These are phyloP conservation scores for Trissolcus japonicus DNA, from an alignment of 2,888 invertebrate genomes.

Conservation along the genomic window DNA sequence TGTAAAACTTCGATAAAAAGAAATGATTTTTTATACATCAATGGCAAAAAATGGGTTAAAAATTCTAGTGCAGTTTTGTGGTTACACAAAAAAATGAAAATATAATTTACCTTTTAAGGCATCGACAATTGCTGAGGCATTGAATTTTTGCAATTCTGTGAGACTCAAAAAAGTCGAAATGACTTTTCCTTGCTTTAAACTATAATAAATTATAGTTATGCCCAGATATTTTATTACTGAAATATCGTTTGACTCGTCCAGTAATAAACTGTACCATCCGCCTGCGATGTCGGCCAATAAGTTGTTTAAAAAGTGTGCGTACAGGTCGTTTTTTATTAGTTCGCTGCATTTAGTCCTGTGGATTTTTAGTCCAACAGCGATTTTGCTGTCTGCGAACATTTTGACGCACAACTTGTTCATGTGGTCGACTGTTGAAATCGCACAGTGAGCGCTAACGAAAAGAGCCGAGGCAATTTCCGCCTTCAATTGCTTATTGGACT, in stretches of 20 bases:
- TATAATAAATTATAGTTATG: slow-evolving; percentile 26
- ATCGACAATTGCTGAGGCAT: slow-evolving; percentile 16
- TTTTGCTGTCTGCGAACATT: slow-evolving; percentile 44
- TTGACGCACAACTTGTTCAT: slow-evolving; percentile 23
- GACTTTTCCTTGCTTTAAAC: slow-evolving; percentile 7
- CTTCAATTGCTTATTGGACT: slow-evolving; percentile 18
- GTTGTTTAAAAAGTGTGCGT: slow-evolving; percentile 30
- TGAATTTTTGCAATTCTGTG: slow-evolving; percentile 51
- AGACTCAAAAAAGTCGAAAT: slow-evolving; percentile 60
- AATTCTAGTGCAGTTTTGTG: too few relatives aligned
- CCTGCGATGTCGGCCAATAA: slow-evolving; percentile 55
- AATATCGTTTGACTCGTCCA: slow-evolving; percentile 62
- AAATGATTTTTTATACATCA: too few relatives aligned
- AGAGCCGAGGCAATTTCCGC: slow-evolving; percentile 44
- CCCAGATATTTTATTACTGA: slow-evolving; percentile 40
- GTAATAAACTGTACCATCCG: slow-evolving; percentile 59
- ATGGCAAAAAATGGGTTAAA: too few relatives aligned
- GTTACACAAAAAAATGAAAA: too few relatives aligned
- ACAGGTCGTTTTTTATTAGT: slow-evolving; percentile 37
- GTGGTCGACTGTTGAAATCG: slow-evolving; percentile 36
- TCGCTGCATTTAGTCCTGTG: slow-evolving; percentile 38
- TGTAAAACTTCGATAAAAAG: too few relatives aligned
- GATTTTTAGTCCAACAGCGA: slow-evolving; percentile 31
- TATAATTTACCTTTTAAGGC: too few relatives aligned
- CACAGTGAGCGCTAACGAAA: slow-evolving; percentile 38